These are phyloP conservation scores for Musca vetustissima DNA, from an alignment of 1,140 invertebrate genomes.

Conservation along the genomic window DNA sequence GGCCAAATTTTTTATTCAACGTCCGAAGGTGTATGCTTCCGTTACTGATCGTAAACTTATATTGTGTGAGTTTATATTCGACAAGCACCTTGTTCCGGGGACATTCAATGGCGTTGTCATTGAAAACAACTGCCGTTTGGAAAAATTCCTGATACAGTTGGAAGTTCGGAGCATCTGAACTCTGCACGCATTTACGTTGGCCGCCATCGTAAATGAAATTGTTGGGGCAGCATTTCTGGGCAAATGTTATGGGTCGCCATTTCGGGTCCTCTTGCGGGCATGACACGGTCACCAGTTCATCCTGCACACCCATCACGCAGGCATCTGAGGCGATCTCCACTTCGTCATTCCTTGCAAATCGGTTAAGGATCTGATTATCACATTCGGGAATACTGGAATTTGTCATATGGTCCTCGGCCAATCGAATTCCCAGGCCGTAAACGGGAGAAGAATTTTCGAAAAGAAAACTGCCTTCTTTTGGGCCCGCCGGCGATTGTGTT, in stretches of 20 bases:
- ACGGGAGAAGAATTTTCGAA: conserved; percentile 11
- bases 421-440: conserved; percentile 6
- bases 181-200: conserved; percentile 30
- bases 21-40: conserved; percentile 13
- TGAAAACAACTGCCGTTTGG: conserved; percentile 32
- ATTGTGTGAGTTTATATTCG: conserved; percentile 32
- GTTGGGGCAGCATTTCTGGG: conserved; percentile 40
- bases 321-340: conserved; percentile 13
- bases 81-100: conserved; percentile 33
- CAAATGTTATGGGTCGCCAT: conserved; percentile 15
- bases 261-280: neutral
- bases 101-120: conserved; percentile 33
- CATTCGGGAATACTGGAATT: conserved; percentile 24
- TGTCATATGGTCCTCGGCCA: neutral
- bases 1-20: conserved; percentile 18
- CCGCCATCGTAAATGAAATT: conserved; percentile 32
- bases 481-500: neutral
- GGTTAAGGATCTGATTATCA: conserved; percentile 5
- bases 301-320: conserved; percentile 11
- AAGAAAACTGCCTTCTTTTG: neutral
- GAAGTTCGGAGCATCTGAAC: conserved; percentile 17
- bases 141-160: conserved; percentile 32
- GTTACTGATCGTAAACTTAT: conserved; percentile 25
- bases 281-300: conserved; percentile 6
- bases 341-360: conserved; percentile 6